phyloP scores from a whole-genome alignment of 2,888 invertebrate species.

The Euplexia lucipara region DNA sequence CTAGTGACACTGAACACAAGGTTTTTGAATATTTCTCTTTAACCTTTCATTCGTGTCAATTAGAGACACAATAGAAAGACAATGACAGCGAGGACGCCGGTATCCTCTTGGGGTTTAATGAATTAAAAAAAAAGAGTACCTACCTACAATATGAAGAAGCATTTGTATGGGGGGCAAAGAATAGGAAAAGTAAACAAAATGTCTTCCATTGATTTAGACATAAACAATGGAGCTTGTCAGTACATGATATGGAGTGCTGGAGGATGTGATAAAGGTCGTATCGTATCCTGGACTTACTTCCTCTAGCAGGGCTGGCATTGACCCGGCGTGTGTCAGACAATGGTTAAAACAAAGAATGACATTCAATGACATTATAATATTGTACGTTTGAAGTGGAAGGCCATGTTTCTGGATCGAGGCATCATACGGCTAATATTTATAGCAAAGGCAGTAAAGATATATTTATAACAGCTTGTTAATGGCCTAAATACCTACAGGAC shows the following conservation, averaged over 20 bases:
- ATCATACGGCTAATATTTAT: not conserved
- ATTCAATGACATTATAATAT: constrained; percentile 8
- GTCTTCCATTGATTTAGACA: constrained; percentile 28
- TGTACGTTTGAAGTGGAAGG: constrained; percentile 16
- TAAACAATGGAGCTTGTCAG: constrained; percentile 34
- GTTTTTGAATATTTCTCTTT: too few relatives aligned
- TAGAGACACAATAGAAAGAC: too few relatives aligned
- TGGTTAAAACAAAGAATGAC: constrained; percentile 12
- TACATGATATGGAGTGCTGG: constrained; percentile 21
- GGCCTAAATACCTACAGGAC: too few relatives aligned
- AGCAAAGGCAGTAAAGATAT: not conserved
- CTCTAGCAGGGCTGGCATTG: constrained; percentile 43
- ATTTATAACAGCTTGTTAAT: too few relatives aligned
- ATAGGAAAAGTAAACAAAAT: not conserved
- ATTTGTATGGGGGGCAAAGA: not conserved
- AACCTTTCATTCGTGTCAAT: too few relatives aligned
- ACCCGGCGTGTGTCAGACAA: constrained; percentile 41
- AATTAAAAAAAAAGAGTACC: too few relatives aligned
- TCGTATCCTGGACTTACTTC: constrained; percentile 44
- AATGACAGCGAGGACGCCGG: too few relatives aligned
- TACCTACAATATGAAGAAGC: not conserved
- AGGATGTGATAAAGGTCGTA: constrained; percentile 60
- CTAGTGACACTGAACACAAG: too few relatives aligned
- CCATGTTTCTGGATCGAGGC: not conserved
- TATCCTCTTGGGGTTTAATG: too few relatives aligned